These are phyloP conservation scores for Cyclargus thomasi DNA, from an alignment of 1,140 invertebrate species.

Conservation along the genomic window DNA sequence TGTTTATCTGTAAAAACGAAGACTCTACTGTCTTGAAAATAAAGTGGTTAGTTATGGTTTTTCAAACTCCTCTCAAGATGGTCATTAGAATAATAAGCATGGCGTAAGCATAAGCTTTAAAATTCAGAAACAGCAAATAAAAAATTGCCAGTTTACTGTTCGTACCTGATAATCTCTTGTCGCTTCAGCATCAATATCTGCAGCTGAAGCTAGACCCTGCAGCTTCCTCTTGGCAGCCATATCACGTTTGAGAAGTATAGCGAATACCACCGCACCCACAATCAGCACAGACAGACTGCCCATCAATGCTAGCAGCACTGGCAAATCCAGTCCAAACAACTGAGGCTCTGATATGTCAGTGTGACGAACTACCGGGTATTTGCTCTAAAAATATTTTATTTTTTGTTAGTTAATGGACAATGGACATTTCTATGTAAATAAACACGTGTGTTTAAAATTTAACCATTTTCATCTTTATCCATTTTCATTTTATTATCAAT, in stretches of 20 bases:
- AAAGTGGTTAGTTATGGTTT: too few species aligned
- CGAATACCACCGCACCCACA: conserved; percentile 81
- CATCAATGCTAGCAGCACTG: conserved; percentile 67
- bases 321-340: conserved; percentile 76
- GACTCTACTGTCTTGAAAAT: too few species aligned
- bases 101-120: too few species aligned
- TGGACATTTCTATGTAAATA: too few species aligned
- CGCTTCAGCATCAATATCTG: conserved; percentile 85
- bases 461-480: too few species aligned
- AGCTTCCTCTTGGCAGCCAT: conserved; percentile 81
- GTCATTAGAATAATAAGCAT: too few species aligned
- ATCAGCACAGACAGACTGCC: conserved; percentile 78
- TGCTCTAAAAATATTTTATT: conserved; percentile 61
- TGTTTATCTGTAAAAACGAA: too few species aligned
- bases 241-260: conserved; percentile 85
- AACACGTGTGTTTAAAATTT: too few species aligned
- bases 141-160: background rate
- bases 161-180: conserved; percentile 93
- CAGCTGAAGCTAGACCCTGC: conserved; percentile 78
- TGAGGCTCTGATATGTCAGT: conserved; percentile 41
- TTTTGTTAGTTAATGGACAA: too few species aligned
- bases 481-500: too few species aligned
- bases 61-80: too few species aligned
- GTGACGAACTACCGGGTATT: conserved; percentile 49
- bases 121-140: background rate